These are phyloP conservation scores for Cydia strobilella DNA, from an alignment of 1,140 invertebrate species.

Conservation along the genomic window DNA sequence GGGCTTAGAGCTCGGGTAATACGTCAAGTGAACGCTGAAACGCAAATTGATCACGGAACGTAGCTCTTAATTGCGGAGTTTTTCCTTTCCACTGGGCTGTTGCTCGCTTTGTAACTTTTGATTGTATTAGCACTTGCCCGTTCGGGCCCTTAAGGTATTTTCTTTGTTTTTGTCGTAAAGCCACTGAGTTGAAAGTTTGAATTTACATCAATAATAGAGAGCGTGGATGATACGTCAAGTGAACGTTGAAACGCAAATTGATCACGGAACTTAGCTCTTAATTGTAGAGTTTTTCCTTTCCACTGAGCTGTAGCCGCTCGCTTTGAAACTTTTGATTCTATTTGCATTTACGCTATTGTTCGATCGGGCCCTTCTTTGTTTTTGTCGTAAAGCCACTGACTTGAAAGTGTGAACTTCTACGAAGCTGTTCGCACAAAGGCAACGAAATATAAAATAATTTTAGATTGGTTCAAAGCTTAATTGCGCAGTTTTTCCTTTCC, in stretches of 20 bases:
- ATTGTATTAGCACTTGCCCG: background rate
- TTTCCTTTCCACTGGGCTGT: slow-evolving; percentile 1
- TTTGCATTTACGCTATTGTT: background rate
- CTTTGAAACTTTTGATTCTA: slow-evolving; percentile 13
- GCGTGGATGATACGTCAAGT: slow-evolving; percentile 42
- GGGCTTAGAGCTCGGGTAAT: slow-evolving; percentile 46
- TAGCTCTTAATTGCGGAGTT: slow-evolving; percentile 41
- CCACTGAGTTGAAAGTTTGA: background rate
- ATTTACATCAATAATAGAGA: background rate
- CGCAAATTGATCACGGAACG: slow-evolving; percentile 53
- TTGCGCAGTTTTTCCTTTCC: background rate
- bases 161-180: background rate
- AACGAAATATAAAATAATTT: no score
- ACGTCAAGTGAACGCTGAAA: slow-evolving; percentile 50
- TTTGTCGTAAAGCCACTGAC: no score
- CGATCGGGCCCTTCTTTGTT: no score
- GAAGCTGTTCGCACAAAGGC: no score
- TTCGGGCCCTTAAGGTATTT: background rate
- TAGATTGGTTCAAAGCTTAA: no score
- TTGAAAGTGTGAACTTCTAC: no score
- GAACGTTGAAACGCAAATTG: slow-evolving; percentile 50
- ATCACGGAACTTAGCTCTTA: slow-evolving; percentile 48
- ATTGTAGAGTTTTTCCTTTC: slow-evolving; percentile 34
- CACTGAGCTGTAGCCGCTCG: background rate
- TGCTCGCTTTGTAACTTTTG: background rate